These are phyloP conservation scores for Trachurus trachurus DNA, from an alignment of 2,797 vertebrate genomes.

Conservation along the genomic window DNA sequence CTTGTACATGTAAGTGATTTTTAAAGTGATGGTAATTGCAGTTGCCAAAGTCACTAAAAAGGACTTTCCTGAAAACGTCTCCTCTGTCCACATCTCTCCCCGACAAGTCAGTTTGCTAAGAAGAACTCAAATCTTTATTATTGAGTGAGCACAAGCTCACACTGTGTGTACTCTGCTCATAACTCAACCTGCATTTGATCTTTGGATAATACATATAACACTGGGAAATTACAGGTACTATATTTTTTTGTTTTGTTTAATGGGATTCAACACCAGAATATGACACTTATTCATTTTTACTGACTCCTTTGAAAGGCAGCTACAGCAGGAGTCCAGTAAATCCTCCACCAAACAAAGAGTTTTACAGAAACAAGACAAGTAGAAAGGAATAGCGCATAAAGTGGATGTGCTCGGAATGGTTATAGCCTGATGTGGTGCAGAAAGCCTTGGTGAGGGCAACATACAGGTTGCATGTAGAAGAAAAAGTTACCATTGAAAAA, in stretches of 20 bases:
- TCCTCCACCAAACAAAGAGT: conserved; percentile 50
- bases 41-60: conserved; percentile 15
- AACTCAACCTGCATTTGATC: conserved; percentile 22
- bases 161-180: neutral
- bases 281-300: conserved; percentile 51
- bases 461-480: neutral
- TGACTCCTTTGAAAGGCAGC: conserved; percentile 45
- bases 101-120: conserved; percentile 25
- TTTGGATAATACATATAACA: conserved; percentile 4
- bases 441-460: neutral
- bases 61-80: conserved; percentile 9
- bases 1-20: conserved; percentile 16
- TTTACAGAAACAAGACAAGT: conserved; percentile 53
- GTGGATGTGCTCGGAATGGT: conserved; percentile 41
- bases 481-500: neutral
- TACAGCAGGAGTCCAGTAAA: conserved; percentile 52
- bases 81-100: neutral
- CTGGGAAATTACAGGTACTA: conserved; percentile 23
- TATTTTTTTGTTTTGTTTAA: conserved; percentile 20
- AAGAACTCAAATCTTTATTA: neutral
- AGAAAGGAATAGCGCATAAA: conserved; percentile 21
- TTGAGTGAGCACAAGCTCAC: conserved; percentile 5
- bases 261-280: conserved; percentile 23
- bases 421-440: conserved; percentile 8
- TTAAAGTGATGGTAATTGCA: conserved; percentile 43